Percentiles rank a stretch among this genome's conserved stretches.
phyloP scores from a whole-genome alignment of 2,113 vertebrate genomes.

The Cranoglanis bouderius region DNA sequence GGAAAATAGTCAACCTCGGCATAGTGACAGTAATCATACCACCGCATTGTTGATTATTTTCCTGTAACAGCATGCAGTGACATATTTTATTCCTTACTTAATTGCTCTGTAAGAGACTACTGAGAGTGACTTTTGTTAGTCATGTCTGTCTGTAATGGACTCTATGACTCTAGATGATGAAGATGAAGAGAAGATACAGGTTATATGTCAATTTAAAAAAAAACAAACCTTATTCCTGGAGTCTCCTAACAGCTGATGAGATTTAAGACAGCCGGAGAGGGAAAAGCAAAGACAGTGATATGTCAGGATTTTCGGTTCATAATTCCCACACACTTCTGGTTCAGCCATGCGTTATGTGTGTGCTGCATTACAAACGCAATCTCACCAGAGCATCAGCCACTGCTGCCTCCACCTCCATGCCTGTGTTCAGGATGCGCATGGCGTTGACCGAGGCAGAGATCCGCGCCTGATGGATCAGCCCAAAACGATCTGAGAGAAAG shows the following conservation, averaged over 20 bases:
- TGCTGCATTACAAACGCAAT: neutral
- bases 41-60: neutral
- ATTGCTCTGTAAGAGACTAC: neutral
- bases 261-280: constrained; percentile 63
- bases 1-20: neutral
- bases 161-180: constrained; percentile 13
- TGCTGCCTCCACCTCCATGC: constrained; percentile 89
- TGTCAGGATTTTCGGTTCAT: constrained; percentile 16
- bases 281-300: constrained; percentile 45
- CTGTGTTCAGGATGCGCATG: constrained; percentile 91
- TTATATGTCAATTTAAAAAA: neutral
- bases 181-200: constrained; percentile 2
- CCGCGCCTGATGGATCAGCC: constrained; percentile 77
- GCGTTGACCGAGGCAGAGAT: constrained; percentile 89
- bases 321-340: neutral
- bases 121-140: neutral
- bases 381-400: constrained; percentile 91
- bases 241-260: constrained; percentile 92
- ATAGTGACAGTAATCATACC: neutral
- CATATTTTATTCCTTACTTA: neutral
- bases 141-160: neutral
- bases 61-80: neutral
- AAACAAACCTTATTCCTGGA: constrained; percentile 88
- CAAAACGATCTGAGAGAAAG: constrained; percentile 75
- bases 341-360: neutral